Evolutionary conservation across 2,888 invertebrate species (phyloP).

Genomic region (Noctua fimbriata): DNA sequence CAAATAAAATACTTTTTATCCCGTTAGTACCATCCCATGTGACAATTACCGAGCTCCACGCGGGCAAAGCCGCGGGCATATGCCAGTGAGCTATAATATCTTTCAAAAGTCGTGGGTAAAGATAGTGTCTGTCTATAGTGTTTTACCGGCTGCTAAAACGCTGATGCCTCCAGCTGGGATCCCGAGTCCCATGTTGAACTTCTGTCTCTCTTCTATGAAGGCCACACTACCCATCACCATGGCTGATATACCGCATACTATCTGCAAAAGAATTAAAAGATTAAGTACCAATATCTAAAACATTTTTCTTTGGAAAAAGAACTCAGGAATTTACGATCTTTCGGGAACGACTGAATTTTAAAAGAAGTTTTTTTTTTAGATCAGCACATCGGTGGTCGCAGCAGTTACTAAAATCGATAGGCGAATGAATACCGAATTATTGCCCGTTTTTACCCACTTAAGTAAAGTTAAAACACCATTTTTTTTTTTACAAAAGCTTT

Average conservation of each 20-base stretch:
- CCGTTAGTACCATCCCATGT: background rate
- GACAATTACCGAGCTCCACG: background rate
- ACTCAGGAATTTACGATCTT: background rate
- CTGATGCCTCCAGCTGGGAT: conserved; percentile 91
- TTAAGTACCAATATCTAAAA: background rate
- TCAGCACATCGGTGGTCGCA: background rate
- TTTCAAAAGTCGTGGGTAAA: background rate
- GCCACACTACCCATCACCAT: conserved; percentile 92
- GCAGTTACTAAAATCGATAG: background rate
- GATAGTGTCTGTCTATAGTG: background rate
- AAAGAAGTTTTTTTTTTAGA: background rate
- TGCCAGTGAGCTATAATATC: background rate
- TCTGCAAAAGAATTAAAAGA: conserved; percentile 80
- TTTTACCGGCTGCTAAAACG: conserved; percentile 90
- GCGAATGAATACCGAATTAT: background rate
- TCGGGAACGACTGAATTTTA: background rate
- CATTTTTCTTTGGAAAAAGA: background rate
- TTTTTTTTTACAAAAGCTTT: no score
- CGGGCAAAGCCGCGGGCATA: background rate
- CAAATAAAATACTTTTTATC: background rate
- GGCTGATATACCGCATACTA: conserved; percentile 91
- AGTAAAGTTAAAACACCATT: no score
- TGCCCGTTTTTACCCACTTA: background rate
- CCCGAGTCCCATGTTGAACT: conserved; percentile 91
- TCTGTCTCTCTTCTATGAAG: conserved; percentile 91